phyloP scores from a whole-genome alignment of 2,797 vertebrate species.

The Ibycter americanus region DNA sequence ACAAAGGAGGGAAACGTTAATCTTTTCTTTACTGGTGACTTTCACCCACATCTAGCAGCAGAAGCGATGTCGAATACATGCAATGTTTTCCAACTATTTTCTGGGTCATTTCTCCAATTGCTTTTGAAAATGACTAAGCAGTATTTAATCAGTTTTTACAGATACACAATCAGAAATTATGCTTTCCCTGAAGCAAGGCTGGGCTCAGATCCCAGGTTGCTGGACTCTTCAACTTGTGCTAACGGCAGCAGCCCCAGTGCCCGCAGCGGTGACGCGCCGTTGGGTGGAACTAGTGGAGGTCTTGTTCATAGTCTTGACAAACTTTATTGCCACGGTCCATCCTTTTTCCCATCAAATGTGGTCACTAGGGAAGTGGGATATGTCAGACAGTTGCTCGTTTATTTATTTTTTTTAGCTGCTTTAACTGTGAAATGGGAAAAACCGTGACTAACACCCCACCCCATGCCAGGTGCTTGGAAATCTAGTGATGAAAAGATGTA shows the following conservation, averaged over 20 bases:
- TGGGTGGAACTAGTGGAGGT: not conserved
- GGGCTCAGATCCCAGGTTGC: not conserved
- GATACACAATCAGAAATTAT: not conserved
- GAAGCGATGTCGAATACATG: not conserved
- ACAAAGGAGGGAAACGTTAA: not conserved
- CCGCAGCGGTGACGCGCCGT: fast-evolving
- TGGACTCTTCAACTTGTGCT: not conserved
- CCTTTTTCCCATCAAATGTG: not conserved
- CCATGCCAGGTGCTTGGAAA: not conserved
- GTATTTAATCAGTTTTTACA: constrained; percentile 12
- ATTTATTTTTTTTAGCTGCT: not conserved
- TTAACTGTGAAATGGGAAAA: not conserved
- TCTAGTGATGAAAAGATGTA: not conserved
- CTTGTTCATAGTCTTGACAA: not conserved
- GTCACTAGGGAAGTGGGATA: not conserved
- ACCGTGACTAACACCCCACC: no score
- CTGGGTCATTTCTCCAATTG: constrained; percentile 29
- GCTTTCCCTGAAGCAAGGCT: not conserved
- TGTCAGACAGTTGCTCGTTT: not conserved
- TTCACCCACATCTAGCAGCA: not conserved
- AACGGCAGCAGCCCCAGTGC: fast-evolving
- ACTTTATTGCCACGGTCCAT: not conserved
- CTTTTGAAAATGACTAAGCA: constrained; percentile 32
- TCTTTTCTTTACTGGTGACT: not conserved
- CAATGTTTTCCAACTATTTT: not conserved